Evolutionary conservation across 2,113 vertebrate species (phyloP).

Genomic region (Callocephalon fimbriatum): DNA sequence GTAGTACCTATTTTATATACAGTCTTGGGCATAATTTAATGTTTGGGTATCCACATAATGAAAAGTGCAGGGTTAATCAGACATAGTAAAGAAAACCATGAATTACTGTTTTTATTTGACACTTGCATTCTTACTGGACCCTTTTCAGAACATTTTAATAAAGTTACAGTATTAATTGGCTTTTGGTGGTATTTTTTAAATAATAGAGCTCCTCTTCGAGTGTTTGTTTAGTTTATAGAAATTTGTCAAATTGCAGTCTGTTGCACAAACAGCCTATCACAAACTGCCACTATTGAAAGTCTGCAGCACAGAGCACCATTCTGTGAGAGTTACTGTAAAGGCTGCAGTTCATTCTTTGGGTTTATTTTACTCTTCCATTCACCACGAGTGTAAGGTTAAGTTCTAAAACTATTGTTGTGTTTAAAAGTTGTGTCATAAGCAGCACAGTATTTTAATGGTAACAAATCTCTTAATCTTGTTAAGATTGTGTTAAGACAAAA

Average conservation of each 20-base stretch:
- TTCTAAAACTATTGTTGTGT: not conserved
- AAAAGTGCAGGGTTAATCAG: not conserved
- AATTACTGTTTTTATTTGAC: not conserved
- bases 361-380: not conserved
- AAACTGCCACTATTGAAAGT: not conserved
- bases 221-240: not conserved
- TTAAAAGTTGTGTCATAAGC: not conserved
- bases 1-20: not conserved
- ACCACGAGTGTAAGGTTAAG: not conserved
- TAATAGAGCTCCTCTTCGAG: not conserved
- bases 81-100: not conserved
- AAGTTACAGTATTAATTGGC: not conserved
- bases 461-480: not conserved
- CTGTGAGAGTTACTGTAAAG: not conserved
- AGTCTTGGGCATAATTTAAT: not conserved
- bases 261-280: not conserved
- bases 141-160: not conserved
- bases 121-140: not conserved
- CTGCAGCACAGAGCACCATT: not conserved
- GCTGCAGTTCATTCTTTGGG: accelerated
- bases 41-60: accelerated
- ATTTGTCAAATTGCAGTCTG: not conserved
- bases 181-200: not conserved
- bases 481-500: not conserved
- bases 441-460: not conserved